phyloP scores from a whole-genome alignment of 2,113 vertebrate species.

The Istiophorus platypterus region DNA sequence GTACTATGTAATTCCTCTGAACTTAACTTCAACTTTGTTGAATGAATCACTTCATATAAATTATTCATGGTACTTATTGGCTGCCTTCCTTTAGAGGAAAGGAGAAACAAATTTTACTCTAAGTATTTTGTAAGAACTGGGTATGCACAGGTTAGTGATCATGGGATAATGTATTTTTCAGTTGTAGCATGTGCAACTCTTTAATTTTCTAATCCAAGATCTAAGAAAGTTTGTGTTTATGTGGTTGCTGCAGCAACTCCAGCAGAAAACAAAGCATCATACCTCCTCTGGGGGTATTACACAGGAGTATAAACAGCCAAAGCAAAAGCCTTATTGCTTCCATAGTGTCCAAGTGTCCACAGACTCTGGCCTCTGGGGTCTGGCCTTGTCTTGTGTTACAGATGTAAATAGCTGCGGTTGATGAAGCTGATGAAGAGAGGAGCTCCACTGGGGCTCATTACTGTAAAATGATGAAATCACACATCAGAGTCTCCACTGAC shows the following conservation, averaged over 20 bases:
- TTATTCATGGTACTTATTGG: no score
- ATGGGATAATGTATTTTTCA: no score
- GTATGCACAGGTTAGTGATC: no score
- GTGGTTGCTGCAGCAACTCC: background rate
- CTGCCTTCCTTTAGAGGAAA: no score
- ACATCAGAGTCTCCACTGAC: background rate
- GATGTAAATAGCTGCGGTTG: background rate
- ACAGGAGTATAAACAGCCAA: background rate
- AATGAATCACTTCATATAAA: no score
- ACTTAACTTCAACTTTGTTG: no score
- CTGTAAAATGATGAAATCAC: background rate
- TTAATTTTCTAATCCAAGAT: no score
- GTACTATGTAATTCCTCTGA: no score
- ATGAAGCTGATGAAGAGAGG: no score
- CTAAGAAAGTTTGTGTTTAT: background rate
- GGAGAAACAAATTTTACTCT: no score
- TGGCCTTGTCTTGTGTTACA: background rate
- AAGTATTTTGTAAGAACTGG: no score
- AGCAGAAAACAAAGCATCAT: background rate
- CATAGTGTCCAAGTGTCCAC: slow-evolving; percentile 38
- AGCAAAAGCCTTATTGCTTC: background rate
- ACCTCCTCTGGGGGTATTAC: background rate
- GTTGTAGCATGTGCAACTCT: no score
- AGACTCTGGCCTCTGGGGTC: background rate
- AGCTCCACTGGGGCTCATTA: slow-evolving; percentile 29